These are phyloP conservation scores for Drosophila lacicola DNA, from an alignment of 2,888 invertebrate genomes.

Conservation along the genomic window DNA sequence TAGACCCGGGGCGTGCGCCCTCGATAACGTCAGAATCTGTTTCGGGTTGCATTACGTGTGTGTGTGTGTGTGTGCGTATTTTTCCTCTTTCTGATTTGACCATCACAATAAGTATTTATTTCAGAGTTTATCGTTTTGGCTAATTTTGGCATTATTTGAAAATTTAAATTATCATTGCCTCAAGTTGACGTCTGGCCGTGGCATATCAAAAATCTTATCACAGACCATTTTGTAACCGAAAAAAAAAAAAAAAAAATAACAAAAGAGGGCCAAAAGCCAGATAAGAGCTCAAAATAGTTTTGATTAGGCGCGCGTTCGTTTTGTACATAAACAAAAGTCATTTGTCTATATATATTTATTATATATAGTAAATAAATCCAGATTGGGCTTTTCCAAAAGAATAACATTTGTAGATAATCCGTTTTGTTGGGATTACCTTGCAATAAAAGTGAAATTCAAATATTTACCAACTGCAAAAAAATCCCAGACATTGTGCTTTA, in stretches of 20 bases:
- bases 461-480: slow-evolving; percentile 33
- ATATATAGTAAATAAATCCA: slow-evolving; percentile 20
- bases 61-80: slow-evolving; percentile 11
- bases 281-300: slow-evolving; percentile 65
- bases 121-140: slow-evolving; percentile 22
- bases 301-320: slow-evolving; percentile 61
- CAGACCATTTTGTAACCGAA: slow-evolving; percentile 68
- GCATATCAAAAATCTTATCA: slow-evolving; percentile 71
- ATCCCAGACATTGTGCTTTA: slow-evolving; percentile 41
- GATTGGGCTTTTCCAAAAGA: slow-evolving; percentile 29
- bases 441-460: slow-evolving; percentile 45
- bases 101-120: slow-evolving; percentile 35
- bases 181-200: slow-evolving; percentile 32
- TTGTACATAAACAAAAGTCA: slow-evolving; percentile 37
- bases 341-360: slow-evolving; percentile 5
- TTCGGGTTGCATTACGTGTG: slow-evolving; percentile 21
- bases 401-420: slow-evolving; percentile 29
- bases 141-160: slow-evolving; percentile 58
- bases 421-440: slow-evolving; percentile 17
- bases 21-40: slow-evolving; percentile 71
- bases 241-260: slow-evolving; percentile 3
- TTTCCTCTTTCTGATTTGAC: slow-evolving; percentile 10
- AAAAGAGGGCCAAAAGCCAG: slow-evolving; percentile 42
- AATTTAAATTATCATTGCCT: slow-evolving; percentile 68
- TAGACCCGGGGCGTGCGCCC: slow-evolving; percentile 63